Base-by-base conservation (phyloP, 2,888 invertebrate genomes). In the Congeria kusceri region DNA sequence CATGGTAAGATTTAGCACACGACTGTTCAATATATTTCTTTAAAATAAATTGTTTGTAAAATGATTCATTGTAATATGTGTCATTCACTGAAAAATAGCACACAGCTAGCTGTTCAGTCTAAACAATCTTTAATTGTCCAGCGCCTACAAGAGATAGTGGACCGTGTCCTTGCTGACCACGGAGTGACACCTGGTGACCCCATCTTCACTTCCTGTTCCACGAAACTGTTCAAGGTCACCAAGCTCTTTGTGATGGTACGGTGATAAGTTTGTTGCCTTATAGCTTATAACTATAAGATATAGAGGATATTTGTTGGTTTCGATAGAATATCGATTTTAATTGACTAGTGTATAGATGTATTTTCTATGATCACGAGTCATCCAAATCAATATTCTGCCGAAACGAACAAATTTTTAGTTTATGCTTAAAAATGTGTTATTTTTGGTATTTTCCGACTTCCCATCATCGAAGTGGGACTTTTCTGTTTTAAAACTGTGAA, bases 231-330 rank as follows among this genome's bases (percentile, higher is more conserved):
- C 67, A 87, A 89, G 74, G 90, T 90, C 72, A 90, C 90, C 71
- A 89, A 90, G 74, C 82, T 90, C 5, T 89, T 87, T 84, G 89
- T 89, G 18, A 91, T 88, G 89, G 91, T 91, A 79, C 46, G 84
- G 62, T 1, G 3, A 20, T n/a, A 13, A 11, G 9, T 71, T 25
- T 25, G 11, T 13, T 27, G 28, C 9, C 18, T 44, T 13, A 44
- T 9, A 9, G 9, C 11, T 44, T 44, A 13, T 44, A 44, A 44
- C n/a, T 44, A 44, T 44, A 44, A 9, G 9, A 13, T 44, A 44
- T 44, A 44, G 9, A 44, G 46, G 46, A 44, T 13, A 44, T 44
- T 13, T 44, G 18, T 13, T 13, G 18, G 18, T 44, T 13, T 9
- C 9, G 18, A 44, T 13, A 44, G 46, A 44, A 44, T 13, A 13